Evolutionary conservation across 2,888 invertebrate genomes (phyloP), one percentile per base, ranked within the genome.

Genomic region (Pegoplata infirma): DNA sequence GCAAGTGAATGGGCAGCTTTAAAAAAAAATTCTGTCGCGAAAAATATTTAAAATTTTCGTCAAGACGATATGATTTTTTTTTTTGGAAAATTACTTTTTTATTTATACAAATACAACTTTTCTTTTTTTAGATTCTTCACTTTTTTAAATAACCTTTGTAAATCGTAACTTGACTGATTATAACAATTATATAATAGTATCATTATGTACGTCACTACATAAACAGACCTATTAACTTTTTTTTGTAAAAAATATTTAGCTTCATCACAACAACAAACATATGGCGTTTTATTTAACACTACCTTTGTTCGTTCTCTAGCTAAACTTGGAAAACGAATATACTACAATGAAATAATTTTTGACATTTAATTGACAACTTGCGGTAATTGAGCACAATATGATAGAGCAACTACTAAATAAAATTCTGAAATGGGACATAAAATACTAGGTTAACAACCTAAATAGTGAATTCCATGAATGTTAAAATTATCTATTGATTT

Each of bases 341-440:
- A 28, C 28, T 51, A 28, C 7, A 53, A 16, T 53, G 4, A 53
- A 28, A 4, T 10, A 14, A 25, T 53, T 16, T 53, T 53, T 53
- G 28, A 28, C 28, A 40, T 40, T 21, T 58, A 40, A 58, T 40
- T 58, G 40, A 58, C 40, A 40, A 21, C 21, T 58, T 58, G 58
- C 8, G 58, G 21, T 53, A 28, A 53, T 16, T 25, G 4, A 28
- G 10, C 10, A 28, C 7, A 25, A 51, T 25, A 51, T 25, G 7
- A 7, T 14, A 25, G 14, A 51, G 6, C 28, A 8, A 8, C 6
- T 8, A 28, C 28, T 28, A 28, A 28, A 28, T 8, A 28, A 28
- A 28, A 28, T 4, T 28, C 4, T n/a, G n/a, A n/a, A n/a, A n/a
- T n/a, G n/a, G n/a, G n/a, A n/a, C n/a, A n/a, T n/a, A n/a, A n/a